Base-by-base conservation (phyloP, 2,888 invertebrate species). In the Philaethria dido region DNA sequence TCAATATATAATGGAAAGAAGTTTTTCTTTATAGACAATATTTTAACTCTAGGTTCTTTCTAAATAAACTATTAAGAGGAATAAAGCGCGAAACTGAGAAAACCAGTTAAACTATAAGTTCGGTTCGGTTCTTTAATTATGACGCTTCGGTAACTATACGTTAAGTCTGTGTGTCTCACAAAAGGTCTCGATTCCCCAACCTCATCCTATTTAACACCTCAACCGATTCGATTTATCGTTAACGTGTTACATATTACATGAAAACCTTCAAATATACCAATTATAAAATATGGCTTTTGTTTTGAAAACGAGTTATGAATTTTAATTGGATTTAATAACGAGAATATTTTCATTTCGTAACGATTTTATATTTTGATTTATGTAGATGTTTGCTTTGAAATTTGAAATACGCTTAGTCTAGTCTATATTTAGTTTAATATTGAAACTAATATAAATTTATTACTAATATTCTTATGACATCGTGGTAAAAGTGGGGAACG, bases 141-240 rank as follows among this genome's bases (percentile, higher is more conserved):
- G n/a, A n/a, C n/a, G n/a, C n/a, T n/a, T n/a, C n/a, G n/a, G n/a
- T n/a, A n/a, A n/a, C n/a, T n/a, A n/a, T n/a, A n/a, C n/a, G 29
- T 18, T 33, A 54, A 11, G 11, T 44, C 22, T 57, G 25, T 59
- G 57, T 42, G 25, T 52, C 18, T 42, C 25, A 52, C 14, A 39
- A 79, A 76, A 78, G 75, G 76, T 75, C 75, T 25, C 78, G 77
- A 39, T n/a, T n/a, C 14, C 80, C 78, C 71, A 73, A 72, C 78
- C 78, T 78, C 77, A 73, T 80, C 81, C 74, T 80, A 80, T 78
- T 83, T 84, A 83, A 82, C 83, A 82, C 80, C 77, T 82, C 80
- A 80, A 80, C 80, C 79, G 74, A 82, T 81, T 77, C 79, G 76
- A 83, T 83, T 83, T 81, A 82, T 83, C 75, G 79, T 69, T 74